Percentiles rank a stretch among this genome's conserved stretches.
Conservation (phyloP, 2,888 invertebrate genomes). For the Sphinx pinastri region DNA sequence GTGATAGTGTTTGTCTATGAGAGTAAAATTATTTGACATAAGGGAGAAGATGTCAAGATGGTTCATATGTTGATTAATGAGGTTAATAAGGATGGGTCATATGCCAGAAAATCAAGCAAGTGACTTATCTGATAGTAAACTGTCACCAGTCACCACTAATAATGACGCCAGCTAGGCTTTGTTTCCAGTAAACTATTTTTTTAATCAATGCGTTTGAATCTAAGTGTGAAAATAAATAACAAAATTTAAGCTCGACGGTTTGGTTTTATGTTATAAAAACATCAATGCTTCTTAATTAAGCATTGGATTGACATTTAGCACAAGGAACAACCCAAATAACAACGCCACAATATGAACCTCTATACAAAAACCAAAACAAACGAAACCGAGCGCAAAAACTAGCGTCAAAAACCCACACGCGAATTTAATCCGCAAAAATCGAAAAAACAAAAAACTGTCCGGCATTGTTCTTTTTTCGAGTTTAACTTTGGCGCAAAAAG, state of each 20-base stretch:
- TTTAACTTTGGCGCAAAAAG: constrained; percentile 50
- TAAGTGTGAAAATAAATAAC: too few relatives aligned
- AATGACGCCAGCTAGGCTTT: too few relatives aligned
- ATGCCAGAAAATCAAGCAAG: too few relatives aligned
- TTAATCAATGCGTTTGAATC: too few relatives aligned
- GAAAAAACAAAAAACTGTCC: constrained; percentile 40
- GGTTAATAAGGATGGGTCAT: too few relatives aligned
- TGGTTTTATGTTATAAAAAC: background rate
- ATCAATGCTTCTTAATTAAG: background rate
- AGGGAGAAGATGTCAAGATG: too few relatives aligned
- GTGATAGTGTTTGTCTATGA: background rate
- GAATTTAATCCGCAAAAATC: constrained; percentile 30
- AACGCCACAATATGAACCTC: background rate
- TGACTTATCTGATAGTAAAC: too few relatives aligned
- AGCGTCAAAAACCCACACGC: constrained; percentile 35
- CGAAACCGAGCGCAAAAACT: constrained; percentile 33
- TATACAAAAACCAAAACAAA: background rate
- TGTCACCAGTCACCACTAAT: too few relatives aligned
- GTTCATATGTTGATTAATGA: too few relatives aligned
- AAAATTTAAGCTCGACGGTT: too few relatives aligned
- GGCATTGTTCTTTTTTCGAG: constrained; percentile 53
- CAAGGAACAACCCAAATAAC: background rate
- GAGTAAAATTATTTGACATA: too few relatives aligned
- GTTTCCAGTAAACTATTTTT: too few relatives aligned
- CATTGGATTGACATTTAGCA: background rate